phyloP scores from a whole-genome alignment of 2,797 vertebrate genomes.

The Tamandua tetradactyla region DNA sequence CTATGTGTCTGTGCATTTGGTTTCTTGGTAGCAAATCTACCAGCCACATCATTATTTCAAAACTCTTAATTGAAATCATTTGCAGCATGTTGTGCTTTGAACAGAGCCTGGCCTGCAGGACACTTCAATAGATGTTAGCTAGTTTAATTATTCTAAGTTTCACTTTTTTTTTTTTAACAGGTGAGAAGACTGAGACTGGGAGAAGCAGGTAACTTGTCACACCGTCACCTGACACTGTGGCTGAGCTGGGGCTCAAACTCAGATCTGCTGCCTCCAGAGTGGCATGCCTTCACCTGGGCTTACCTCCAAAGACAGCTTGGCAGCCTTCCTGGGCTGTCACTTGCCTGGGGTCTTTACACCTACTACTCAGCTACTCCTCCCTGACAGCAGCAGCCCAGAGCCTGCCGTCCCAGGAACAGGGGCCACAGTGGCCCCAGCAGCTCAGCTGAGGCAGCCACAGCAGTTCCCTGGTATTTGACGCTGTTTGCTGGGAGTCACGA shows the following conservation, averaged over 20 bases:
- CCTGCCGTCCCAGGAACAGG: background rate
- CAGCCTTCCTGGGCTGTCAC: background rate
- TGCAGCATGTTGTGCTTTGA: background rate
- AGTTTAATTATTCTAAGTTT: background rate
- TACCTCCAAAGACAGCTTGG: background rate
- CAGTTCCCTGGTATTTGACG: conserved; percentile 72
- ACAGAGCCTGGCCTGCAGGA: background rate
- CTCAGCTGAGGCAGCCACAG: background rate
- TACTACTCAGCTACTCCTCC: background rate
- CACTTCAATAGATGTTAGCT: background rate
- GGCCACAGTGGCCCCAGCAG: background rate
- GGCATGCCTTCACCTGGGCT: rapidly evolving
- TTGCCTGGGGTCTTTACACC: too few species aligned
- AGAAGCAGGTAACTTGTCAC: background rate
- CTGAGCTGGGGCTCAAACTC: background rate
- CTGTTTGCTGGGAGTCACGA: conserved; percentile 82
- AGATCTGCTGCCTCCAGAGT: background rate
- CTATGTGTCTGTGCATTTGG: background rate
- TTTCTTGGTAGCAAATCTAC: background rate
- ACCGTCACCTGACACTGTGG: background rate
- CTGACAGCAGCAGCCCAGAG: background rate
- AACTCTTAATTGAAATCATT: background rate
- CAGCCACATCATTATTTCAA: background rate
- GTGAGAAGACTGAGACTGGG: background rate
- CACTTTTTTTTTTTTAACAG: background rate